Evolutionary conservation across 2,113 vertebrate species (phyloP).

Genomic region (Nannobrachium achirus): DNA sequence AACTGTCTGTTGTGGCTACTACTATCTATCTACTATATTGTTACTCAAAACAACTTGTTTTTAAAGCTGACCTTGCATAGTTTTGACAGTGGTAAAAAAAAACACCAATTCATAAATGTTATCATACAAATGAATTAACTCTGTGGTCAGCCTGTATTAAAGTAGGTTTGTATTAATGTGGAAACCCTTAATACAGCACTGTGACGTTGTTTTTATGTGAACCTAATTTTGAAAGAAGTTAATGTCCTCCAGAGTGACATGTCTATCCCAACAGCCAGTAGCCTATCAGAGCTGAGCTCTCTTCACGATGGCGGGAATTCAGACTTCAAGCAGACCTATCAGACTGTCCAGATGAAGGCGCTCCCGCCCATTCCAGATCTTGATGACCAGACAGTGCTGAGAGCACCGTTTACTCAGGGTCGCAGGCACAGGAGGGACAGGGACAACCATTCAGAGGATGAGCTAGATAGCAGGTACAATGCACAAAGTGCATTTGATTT

Average conservation of each 20-base stretch:
- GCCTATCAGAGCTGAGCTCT: slow-evolving; percentile 94
- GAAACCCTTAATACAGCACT: background rate
- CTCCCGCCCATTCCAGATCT: slow-evolving; percentile 85
- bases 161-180: background rate
- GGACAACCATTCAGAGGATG: slow-evolving; percentile 67
- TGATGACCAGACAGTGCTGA: slow-evolving; percentile 78
- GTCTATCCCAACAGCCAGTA: slow-evolving; percentile 82
- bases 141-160: background rate
- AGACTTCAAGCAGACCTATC: slow-evolving; percentile 88
- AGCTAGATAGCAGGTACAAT: slow-evolving; percentile 71
- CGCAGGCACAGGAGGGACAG: slow-evolving; percentile 77
- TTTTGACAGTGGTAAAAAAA: background rate
- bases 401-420: slow-evolving; percentile 72
- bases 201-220: background rate
- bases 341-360: slow-evolving; percentile 87
- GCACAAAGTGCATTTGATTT: background rate
- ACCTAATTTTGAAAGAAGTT: background rate
- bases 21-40: background rate
- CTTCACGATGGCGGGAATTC: slow-evolving; percentile 88
- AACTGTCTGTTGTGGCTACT: background rate
- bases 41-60: background rate
- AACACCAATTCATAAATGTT: too few species aligned
- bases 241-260: slow-evolving; percentile 17
- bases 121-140: background rate
- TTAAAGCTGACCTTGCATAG: background rate